Evolutionary conservation across 2,888 invertebrate genomes (phyloP).

Genomic region (Eilema depressum): DNA sequence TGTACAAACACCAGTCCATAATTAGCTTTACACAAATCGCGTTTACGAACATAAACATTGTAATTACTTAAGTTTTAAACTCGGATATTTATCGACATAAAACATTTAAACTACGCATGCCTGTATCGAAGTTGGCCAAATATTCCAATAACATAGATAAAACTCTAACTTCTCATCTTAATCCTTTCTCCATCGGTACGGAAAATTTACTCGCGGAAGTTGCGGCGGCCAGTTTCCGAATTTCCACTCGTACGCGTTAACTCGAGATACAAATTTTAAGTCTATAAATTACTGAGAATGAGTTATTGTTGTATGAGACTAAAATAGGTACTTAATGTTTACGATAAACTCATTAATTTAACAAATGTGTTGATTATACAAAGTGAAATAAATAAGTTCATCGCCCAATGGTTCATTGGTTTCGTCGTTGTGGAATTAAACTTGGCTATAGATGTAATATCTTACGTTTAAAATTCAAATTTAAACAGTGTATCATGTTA

Average conservation of each 20-base stretch:
- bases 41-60: constrained; percentile 35
- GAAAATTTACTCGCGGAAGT: constrained; percentile 54
- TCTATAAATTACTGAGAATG: constrained; percentile 35
- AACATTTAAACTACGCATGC: constrained; percentile 46
- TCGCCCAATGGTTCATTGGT: no score
- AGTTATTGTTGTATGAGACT: constrained; percentile 11
- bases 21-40: constrained; percentile 29
- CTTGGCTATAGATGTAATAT: no score
- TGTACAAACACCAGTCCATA: constrained; percentile 26
- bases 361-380: no score
- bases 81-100: constrained; percentile 45
- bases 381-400: no score
- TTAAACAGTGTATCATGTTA: no score
- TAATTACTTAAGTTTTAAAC: constrained; percentile 46
- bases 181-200: constrained; percentile 47
- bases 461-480: no score
- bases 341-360: no score
- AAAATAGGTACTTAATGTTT: not conserved
- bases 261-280: constrained; percentile 29
- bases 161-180: constrained; percentile 50
- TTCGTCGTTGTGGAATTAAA: no score
- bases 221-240: constrained; percentile 35
- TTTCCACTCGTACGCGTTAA: constrained; percentile 27
- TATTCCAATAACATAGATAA: constrained; percentile 53
- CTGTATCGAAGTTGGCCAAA: constrained; percentile 36